Conservation (phyloP, 1,140 invertebrate genomes). For the Helicoverpa zea region DNA sequence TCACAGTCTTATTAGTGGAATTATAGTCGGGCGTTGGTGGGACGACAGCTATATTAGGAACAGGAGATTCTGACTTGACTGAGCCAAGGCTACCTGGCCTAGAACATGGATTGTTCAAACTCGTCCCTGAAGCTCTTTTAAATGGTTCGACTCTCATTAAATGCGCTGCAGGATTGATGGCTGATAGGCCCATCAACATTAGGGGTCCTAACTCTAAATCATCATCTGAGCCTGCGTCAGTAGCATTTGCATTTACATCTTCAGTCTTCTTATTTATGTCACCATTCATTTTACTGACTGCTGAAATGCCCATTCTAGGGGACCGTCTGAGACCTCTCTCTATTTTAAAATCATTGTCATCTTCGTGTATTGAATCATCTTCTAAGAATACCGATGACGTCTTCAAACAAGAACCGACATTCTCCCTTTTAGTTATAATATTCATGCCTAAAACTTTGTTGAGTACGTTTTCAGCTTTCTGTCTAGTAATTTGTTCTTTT, state of each 20-base stretch:
- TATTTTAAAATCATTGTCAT: slow-evolving; percentile 80
- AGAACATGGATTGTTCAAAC: slow-evolving; percentile 65
- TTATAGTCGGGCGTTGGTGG: slow-evolving; percentile 91
- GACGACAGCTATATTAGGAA: slow-evolving; percentile 91
- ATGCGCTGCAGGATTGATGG: slow-evolving; percentile 88
- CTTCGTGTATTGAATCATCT: slow-evolving; percentile 80
- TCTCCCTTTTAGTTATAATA: slow-evolving; percentile 82
- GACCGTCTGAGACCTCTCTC: slow-evolving; percentile 80
- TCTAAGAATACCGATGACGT: slow-evolving; percentile 83
- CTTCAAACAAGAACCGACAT: slow-evolving; percentile 77
- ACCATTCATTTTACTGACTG: slow-evolving; percentile 83
- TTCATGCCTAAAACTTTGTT: slow-evolving; percentile 85
- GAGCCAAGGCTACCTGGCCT: slow-evolving; percentile 77
- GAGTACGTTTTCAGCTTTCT: slow-evolving; percentile 83
- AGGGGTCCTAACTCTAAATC: slow-evolving; percentile 88
- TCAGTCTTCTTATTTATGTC: slow-evolving; percentile 81
- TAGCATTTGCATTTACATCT: slow-evolving; percentile 71
- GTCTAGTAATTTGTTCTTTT: slow-evolving; percentile 80
- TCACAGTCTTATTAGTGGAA: slow-evolving; percentile 83
- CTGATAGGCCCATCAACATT: slow-evolving; percentile 89
- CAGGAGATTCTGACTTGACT: slow-evolving; percentile 80
- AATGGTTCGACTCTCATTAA: slow-evolving; percentile 88
- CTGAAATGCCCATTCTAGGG: slow-evolving; percentile 82
- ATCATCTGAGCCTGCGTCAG: slow-evolving; percentile 80
- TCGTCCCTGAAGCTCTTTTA: slow-evolving; percentile 66